Evolutionary conservation across 1,140 invertebrate species (phyloP), one percentile per base, ranked within the genome.

Genomic region (Aphidius gifuensis): DNA sequence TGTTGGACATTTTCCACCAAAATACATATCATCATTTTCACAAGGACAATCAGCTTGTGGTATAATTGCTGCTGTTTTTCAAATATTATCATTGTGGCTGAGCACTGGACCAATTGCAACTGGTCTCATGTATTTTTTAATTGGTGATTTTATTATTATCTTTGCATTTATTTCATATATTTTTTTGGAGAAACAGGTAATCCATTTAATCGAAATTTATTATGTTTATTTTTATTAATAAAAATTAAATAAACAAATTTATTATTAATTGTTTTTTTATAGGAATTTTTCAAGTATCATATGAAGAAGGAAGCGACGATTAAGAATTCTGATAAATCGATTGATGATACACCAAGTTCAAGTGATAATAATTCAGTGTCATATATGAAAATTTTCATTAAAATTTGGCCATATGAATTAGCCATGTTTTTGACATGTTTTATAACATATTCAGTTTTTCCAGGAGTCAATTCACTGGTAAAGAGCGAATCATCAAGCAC

Each of bases 1-100:
- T 47, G 90, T 90, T 5, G 92, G 92, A 9, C 85, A 89, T 65
- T 96, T 97, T 82, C 90, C 93, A 1, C 83, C 88, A 4, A 85
- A 88, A 64, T 97, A 94, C 77, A 95, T 94, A 76, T 92, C 91
- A 1, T 92, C 92, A 1, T 87, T 91, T 48, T 87, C 95, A 56
- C 88, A 88, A 66, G 94, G 94, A 0, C 96, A 83, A 0, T 79
- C 93, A 21, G 77, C 96, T 3, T 94, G 93, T 39, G 94, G 94
- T 1, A 90, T 96, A 65, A 89, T 97, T 71, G 92, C 94, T 4
- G 91, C 94, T 5, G 64, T 93, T 1, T 88, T 91, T 9, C 89
- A 92, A 75, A 89, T 97, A 38, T 80, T 92, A 23, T 90, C 93
- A 0, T 80, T 96, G 0, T 87, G 90, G 61, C 85, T 94, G 68